Evolutionary conservation across 1,140 invertebrate species (phyloP).

Genomic region (Pseudomyrmex flavicornis): DNA sequence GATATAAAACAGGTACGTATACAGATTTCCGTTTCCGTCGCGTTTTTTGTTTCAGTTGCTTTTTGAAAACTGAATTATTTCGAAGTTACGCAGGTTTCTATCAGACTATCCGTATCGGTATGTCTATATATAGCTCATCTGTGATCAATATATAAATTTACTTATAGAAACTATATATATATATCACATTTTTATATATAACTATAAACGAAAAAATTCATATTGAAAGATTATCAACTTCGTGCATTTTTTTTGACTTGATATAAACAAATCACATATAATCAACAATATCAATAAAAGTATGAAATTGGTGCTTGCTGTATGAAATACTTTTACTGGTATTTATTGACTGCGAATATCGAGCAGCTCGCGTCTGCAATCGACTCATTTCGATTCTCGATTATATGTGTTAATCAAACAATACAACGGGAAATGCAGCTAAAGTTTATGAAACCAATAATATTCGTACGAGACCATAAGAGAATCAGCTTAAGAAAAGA

Average conservation of each 20-base stretch:
- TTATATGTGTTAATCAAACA: constrained; percentile 25
- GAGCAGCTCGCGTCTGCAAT: constrained; percentile 15
- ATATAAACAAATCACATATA: not conserved
- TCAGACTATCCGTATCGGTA: constrained; percentile 31
- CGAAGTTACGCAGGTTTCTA: not conserved
- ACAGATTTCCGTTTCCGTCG: constrained; percentile 21
- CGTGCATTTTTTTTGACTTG: not conserved
- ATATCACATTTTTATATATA: no score
- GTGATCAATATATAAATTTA: constrained; percentile 34
- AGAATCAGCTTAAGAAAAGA: constrained; percentile 55
- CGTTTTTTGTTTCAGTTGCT: constrained; percentile 22
- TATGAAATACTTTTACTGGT: constrained; percentile 34
- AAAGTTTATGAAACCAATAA: constrained; percentile 37
- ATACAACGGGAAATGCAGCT: constrained; percentile 25
- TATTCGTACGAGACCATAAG: constrained; percentile 70
- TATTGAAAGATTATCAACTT: constrained; percentile 8
- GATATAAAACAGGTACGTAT: constrained; percentile 22
- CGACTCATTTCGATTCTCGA: constrained; percentile 65
- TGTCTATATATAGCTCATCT: constrained; percentile 43
- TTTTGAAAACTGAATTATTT: constrained; percentile 32
- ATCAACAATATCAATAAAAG: not conserved
- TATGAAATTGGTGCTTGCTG: constrained; percentile 13
- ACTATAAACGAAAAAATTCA: not conserved
- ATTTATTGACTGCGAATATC: not conserved
- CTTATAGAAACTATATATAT: not conserved